phyloP scores from a whole-genome alignment of 1,140 invertebrate species.

The Macrobrachium rosenbergii region DNA sequence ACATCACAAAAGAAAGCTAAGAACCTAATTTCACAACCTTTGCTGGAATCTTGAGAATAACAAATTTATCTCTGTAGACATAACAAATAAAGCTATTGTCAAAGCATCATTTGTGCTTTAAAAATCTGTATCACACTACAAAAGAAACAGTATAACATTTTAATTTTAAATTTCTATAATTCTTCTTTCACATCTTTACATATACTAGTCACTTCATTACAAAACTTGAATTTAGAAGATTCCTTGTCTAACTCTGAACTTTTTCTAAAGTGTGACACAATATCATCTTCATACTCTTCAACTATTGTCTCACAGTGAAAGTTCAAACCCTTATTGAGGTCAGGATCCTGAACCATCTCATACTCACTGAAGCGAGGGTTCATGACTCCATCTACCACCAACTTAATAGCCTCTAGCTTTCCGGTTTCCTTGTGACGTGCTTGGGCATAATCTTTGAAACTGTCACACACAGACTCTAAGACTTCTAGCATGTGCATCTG shows the following conservation, averaged over 20 bases:
- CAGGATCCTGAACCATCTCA: slow-evolving; percentile 69
- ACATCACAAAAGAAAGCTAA: too few species aligned
- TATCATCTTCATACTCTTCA: slow-evolving; percentile 65
- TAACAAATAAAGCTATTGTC: too few species aligned
- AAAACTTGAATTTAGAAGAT: slow-evolving; percentile 49
- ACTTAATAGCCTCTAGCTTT: slow-evolving; percentile 69
- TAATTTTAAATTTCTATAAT: slow-evolving; percentile 31
- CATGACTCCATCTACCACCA: slow-evolving; percentile 68
- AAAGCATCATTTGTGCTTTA: too few species aligned
- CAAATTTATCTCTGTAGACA: too few species aligned
- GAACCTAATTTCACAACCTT: too few species aligned
- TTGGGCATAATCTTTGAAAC: slow-evolving; percentile 71
- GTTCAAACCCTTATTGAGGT: slow-evolving; percentile 68
- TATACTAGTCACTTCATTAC: slow-evolving; percentile 40
- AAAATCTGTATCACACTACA: too few species aligned
- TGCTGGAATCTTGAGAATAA: too few species aligned
- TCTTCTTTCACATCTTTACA: slow-evolving; percentile 61
- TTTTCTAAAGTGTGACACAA: slow-evolving; percentile 44
- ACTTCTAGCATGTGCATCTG: slow-evolving; percentile 72
- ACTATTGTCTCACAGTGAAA: slow-evolving; percentile 67
- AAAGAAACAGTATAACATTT: too few species aligned
- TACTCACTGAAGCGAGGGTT: slow-evolving; percentile 68
- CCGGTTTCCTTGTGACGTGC: slow-evolving; percentile 69
- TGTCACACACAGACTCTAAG: slow-evolving; percentile 71
- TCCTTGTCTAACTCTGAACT: slow-evolving; percentile 38